phyloP scores from a whole-genome alignment of 53 echinoderm and acorn worm genomes.

The Mesocentrotus franciscanus region DNA sequence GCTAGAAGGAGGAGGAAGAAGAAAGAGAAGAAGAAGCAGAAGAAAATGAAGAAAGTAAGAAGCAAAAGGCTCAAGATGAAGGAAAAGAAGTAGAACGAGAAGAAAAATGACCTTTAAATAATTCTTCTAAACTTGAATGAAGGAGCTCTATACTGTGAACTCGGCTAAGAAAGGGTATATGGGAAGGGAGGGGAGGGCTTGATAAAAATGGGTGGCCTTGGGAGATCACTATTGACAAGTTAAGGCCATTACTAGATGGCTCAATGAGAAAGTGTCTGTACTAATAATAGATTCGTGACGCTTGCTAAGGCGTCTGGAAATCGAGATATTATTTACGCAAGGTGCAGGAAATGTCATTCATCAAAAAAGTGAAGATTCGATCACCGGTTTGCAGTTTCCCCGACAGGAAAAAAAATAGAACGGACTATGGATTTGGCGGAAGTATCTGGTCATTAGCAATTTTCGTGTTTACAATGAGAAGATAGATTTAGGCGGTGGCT shows the following conservation, averaged over 20 bases:
- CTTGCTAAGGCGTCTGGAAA: conserved; percentile 10
- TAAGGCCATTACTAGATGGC: background rate
- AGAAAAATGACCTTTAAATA: no score
- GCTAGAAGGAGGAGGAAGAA: background rate
- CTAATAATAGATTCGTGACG: background rate
- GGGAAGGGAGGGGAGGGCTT: background rate
- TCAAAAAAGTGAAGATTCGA: background rate
- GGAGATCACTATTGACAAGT: background rate
- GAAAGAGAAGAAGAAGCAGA: background rate
- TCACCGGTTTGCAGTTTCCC: background rate
- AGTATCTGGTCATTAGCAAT: background rate
- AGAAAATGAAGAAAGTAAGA: background rate
- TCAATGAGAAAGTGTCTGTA: background rate
- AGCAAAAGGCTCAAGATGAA: background rate
- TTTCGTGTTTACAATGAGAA: background rate
- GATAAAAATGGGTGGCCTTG: background rate
- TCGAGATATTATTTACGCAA: background rate
- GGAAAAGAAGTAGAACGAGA: background rate
- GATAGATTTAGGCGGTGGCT: background rate
- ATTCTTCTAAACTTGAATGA: no score
- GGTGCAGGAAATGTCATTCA: conserved; percentile 29
- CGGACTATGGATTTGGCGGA: background rate
- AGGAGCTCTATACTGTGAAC: background rate
- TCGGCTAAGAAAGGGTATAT: background rate
- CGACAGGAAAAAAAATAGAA: conserved; percentile 38